A percentile compares a stretch with the other conserved stretches of the same genome.
Conservation (phyloP, 2,113 vertebrate species). For the Campylomormyrus numenius region DNA sequence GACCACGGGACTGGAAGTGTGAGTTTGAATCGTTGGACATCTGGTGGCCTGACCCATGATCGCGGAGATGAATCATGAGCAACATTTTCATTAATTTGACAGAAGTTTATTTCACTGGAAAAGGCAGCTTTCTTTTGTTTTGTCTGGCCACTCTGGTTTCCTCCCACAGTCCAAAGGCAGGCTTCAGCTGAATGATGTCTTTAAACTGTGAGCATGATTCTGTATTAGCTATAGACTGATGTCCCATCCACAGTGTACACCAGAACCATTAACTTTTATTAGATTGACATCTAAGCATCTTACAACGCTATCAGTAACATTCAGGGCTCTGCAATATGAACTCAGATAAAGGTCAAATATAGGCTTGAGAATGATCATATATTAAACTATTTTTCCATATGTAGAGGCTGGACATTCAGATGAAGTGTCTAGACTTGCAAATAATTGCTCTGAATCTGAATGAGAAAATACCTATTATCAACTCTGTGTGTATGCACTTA, state of each 20-base stretch:
- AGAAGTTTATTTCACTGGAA: neutral
- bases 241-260: neutral
- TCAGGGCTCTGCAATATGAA: neutral
- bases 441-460: neutral
- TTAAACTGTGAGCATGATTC: neutral
- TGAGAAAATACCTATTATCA: neutral
- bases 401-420: neutral
- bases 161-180: neutral
- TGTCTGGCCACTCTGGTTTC: neutral
- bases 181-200: neutral
- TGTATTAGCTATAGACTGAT: neutral
- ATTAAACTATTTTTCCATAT: neutral
- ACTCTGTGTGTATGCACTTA: neutral
- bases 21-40: neutral
- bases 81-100: neutral
- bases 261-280: neutral
- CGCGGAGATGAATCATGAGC: neutral
- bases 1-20: neutral
- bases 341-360: neutral
- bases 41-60: neutral
- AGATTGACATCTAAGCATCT: neutral
- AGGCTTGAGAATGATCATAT: neutral
- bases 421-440: neutral
- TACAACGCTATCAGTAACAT: neutral
- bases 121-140: neutral